phyloP scores from a whole-genome alignment of 53 echinoderm and acorn worm genomes.

The Paracentrotus lividus region DNA sequence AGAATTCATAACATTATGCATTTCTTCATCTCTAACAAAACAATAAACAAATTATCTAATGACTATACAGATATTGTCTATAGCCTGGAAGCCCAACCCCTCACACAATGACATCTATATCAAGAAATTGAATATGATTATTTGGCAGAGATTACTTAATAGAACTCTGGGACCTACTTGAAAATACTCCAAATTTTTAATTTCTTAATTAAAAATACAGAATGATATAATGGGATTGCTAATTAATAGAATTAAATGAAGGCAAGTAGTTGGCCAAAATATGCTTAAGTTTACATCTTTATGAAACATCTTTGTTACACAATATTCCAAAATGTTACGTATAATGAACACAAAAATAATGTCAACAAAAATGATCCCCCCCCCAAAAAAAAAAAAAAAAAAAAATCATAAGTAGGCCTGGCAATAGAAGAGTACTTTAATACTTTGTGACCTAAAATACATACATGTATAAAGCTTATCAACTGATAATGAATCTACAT shows the following conservation, averaged over 20 bases:
- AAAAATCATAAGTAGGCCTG: too few relatives aligned
- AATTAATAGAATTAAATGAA: background rate
- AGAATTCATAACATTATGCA: background rate
- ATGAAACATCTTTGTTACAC: too few relatives aligned
- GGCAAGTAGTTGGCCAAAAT: background rate
- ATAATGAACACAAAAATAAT: too few relatives aligned
- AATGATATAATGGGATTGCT: background rate
- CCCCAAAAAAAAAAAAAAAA: too few relatives aligned
- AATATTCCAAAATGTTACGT: too few relatives aligned
- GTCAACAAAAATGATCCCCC: too few relatives aligned
- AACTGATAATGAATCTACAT: too few relatives aligned
- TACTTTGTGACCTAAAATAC: too few relatives aligned
- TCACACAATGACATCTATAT: conserved; percentile 8
- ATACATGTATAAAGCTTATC: too few relatives aligned
- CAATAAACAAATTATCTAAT: background rate
- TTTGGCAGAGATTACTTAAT: background rate
- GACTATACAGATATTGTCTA: background rate
- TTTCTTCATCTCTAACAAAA: background rate
- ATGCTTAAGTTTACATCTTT: background rate
- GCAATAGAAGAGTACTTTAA: too few relatives aligned
- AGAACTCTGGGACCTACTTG: background rate
- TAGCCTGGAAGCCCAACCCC: background rate
- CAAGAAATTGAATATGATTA: background rate
- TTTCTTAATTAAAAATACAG: background rate
- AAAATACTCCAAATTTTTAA: background rate